A percentile compares a stretch with the other conserved stretches of the same genome.
These are phyloP conservation scores for Toxotes jaculatrix DNA, from an alignment of 2,113 vertebrate species.

Conservation along the genomic window DNA sequence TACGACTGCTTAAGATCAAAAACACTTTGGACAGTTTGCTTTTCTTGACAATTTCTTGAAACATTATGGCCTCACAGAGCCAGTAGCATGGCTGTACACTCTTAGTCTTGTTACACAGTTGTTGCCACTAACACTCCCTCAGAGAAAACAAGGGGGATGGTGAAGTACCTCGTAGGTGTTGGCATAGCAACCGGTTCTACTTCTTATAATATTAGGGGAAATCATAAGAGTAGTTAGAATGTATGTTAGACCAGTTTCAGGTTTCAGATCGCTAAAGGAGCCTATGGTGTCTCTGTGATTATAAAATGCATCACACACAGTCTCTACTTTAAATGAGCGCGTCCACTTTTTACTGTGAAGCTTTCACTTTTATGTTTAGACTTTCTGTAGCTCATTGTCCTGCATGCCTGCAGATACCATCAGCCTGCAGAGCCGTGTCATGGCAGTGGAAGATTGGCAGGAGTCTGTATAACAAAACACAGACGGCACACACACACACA, in stretches of 20 bases:
- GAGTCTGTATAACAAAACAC: constrained; percentile 21
- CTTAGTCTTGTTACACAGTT: neutral
- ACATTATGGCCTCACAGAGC: neutral
- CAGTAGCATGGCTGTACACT: neutral
- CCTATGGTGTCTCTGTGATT: neutral
- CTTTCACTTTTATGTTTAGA: constrained; percentile 1
- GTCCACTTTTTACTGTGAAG: neutral
- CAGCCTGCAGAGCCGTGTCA: neutral
- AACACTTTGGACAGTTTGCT: neutral
- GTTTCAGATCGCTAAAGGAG: neutral
- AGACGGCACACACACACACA: constrained; percentile 2
- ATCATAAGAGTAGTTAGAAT: neutral
- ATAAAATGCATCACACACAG: neutral
- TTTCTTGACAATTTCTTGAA: neutral
- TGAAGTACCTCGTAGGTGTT: no score
- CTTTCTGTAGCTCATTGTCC: constrained; percentile 1
- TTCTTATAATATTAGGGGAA: neutral
- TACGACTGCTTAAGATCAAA: neutral
- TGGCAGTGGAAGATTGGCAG: neutral
- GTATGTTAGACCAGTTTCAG: neutral
- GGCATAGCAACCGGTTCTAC: neutral
- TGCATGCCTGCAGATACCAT: constrained; percentile 13
- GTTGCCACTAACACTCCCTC: neutral
- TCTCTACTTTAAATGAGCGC: neutral
- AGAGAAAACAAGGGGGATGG: neutral